These are phyloP conservation scores for Smithornis capensis DNA, from an alignment of 2,113 vertebrate species.

Conservation along the genomic window DNA sequence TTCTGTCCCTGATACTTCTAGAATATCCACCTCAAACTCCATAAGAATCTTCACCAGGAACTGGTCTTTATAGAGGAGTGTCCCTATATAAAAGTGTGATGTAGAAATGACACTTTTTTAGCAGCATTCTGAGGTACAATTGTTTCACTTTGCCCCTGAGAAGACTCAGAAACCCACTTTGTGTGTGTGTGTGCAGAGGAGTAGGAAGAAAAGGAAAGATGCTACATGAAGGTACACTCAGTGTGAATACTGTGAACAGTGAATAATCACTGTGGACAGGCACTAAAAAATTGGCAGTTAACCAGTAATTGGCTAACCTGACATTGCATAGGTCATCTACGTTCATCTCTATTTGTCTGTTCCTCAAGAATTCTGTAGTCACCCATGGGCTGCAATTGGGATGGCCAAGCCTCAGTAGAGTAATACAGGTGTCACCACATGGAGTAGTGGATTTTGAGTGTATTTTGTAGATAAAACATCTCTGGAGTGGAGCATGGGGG, in stretches of 20 bases:
- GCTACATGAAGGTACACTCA: not conserved
- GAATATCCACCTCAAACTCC: not conserved
- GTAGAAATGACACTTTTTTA: not conserved
- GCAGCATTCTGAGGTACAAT: not conserved
- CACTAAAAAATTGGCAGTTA: not conserved
- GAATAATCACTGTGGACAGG: not conserved
- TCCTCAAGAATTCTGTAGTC: not conserved
- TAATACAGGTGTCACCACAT: not conserved
- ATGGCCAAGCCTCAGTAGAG: not conserved
- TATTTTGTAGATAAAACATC: not conserved
- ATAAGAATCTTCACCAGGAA: rapidly evolving
- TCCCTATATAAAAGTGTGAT: not conserved
- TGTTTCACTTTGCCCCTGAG: not conserved
- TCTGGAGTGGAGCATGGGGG: not conserved
- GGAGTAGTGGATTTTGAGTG: rapidly evolving
- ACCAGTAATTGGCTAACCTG: not conserved
- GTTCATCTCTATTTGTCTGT: not conserved
- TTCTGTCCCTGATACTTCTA: not conserved
- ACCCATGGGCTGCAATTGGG: rapidly evolving
- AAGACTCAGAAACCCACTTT: not conserved
- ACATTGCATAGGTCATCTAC: rapidly evolving
- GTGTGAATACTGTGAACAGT: not conserved
- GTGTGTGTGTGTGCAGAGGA: not conserved
- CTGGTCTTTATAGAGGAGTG: rapidly evolving
- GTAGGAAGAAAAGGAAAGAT: not conserved